Conservation (phyloP, 2,113 vertebrate species). For the Forbesichthys agassizii region DNA sequence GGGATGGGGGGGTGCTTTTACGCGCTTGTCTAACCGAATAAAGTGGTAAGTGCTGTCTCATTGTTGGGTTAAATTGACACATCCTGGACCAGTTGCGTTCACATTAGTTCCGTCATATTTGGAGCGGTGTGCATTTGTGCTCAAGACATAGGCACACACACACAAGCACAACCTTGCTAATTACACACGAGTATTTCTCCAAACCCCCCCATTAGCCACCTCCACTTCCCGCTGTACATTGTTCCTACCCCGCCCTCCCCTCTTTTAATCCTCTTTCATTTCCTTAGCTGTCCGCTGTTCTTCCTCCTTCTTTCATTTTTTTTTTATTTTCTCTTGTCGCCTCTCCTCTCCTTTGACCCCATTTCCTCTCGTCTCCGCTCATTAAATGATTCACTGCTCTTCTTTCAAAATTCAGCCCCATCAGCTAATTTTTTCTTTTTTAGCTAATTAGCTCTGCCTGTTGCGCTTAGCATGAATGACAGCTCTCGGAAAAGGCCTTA, state of each 20-base stretch:
- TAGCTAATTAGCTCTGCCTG: conserved; percentile 57
- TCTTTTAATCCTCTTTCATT: background rate
- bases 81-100: conserved; percentile 38
- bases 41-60: conserved; percentile 53
- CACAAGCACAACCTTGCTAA: background rate
- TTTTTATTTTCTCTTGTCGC: background rate
- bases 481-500: conserved; percentile 42
- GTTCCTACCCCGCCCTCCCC: background rate
- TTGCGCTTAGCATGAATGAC: conserved; percentile 61
- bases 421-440: conserved; percentile 67
- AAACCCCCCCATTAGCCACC: background rate
- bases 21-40: conserved; percentile 38
- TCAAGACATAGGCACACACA: conserved; percentile 9
- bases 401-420: conserved; percentile 48
- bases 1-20: conserved; percentile 15
- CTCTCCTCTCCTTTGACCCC: conserved; percentile 8
- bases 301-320: background rate
- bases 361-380: background rate
- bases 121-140: conserved; percentile 11
- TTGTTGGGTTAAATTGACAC: conserved; percentile 52
- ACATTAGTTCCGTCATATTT: conserved; percentile 34
- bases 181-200: background rate
- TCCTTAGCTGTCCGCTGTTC: background rate
- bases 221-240: background rate
- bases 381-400: conserved; percentile 55